These are phyloP conservation scores for Vespertilio murinus DNA, from an alignment of 2,797 vertebrate species.

Conservation along the genomic window DNA sequence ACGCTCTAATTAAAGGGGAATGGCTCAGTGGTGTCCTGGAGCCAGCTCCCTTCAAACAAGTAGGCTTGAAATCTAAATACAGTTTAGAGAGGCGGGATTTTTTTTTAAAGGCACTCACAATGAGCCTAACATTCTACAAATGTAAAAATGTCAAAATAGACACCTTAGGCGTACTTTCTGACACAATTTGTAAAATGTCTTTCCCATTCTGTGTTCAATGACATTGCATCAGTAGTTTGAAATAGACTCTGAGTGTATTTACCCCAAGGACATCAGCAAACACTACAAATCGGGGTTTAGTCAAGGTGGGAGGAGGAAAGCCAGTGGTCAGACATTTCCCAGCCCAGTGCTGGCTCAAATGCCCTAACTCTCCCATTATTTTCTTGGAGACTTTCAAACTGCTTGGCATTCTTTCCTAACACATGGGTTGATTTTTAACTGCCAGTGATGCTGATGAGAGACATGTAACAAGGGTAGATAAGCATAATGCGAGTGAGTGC, in stretches of 20 bases:
- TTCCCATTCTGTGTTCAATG: not conserved
- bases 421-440: not conserved
- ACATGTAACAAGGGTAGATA: not conserved
- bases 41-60: not conserved
- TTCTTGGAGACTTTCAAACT: not conserved
- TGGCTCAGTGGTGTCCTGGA: not conserved
- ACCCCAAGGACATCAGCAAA: not conserved
- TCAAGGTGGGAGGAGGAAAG: not conserved
- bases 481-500: not conserved
- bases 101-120: not conserved
- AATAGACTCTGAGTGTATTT: not conserved
- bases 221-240: not conserved
- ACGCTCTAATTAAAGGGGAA: not conserved
- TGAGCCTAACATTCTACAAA: not conserved
- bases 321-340: not conserved
- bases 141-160: not conserved
- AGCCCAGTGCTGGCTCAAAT: not conserved
- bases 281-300: not conserved
- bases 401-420: slow-evolving; percentile 2
- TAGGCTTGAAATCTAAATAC: slow-evolving; percentile 13
- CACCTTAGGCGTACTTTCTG: not conserved
- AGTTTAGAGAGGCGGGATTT: not conserved
- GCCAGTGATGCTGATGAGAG: not conserved
- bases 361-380: not conserved
- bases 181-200: slow-evolving; percentile 16